Percentiles rank a stretch among this genome's conserved stretches.
phyloP scores from a whole-genome alignment of 1,140 invertebrate genomes.

The Drosophila yakuba region DNA sequence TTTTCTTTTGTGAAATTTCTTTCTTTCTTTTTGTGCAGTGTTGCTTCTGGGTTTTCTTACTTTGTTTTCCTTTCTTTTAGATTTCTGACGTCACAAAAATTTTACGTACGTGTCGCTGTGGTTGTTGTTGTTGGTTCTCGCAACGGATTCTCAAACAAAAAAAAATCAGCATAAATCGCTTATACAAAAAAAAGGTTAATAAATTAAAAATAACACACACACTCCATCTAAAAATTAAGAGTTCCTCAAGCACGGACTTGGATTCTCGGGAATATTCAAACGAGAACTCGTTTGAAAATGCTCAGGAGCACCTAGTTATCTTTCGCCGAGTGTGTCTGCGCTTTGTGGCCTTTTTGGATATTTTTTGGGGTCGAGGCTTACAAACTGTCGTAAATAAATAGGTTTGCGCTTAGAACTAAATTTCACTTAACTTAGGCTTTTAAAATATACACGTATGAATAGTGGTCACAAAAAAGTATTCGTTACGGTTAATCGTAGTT shows the following conservation, averaged over 20 bases:
- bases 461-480: constrained; percentile 41
- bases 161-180: constrained; percentile 18
- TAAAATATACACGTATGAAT: constrained; percentile 35
- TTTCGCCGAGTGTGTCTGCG: not conserved
- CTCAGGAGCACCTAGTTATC: not conserved
- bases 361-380: constrained; percentile 20
- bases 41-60: constrained; percentile 34
- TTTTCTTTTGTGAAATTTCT: constrained; percentile 42
- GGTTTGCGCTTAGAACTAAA: constrained; percentile 44
- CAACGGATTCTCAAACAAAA: constrained; percentile 79
- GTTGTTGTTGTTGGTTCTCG: constrained; percentile 64
- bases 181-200: constrained; percentile 19
- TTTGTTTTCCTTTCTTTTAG: constrained; percentile 42
- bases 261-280: constrained; percentile 1
- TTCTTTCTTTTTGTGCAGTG: constrained; percentile 25
- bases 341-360: not conserved
- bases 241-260: not conserved
- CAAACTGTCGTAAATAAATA: constrained; percentile 45
- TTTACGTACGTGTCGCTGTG: constrained; percentile 63
- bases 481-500: constrained; percentile 23
- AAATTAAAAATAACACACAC: constrained; percentile 35
- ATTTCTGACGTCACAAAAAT: constrained; percentile 83
- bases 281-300: not conserved
- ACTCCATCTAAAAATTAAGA: constrained; percentile 10
- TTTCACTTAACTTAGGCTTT: constrained; percentile 35